Evolutionary conservation across 35 echinoderm and acorn worm genomes (phyloP).

Genomic region (Acanthaster planci): DNA sequence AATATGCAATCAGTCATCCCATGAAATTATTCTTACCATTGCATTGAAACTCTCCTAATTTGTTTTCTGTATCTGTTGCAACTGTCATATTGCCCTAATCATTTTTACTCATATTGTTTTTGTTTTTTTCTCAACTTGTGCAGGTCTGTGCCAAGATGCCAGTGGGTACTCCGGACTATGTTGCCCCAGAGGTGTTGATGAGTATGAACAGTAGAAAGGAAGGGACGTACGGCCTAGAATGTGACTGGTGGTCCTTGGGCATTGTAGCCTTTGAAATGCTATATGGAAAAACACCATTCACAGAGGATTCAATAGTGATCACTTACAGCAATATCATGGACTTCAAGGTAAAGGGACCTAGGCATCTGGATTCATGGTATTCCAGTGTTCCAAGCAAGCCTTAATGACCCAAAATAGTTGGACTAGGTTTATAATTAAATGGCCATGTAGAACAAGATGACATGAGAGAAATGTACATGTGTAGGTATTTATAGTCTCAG

Average conservation of each 20-base stretch:
- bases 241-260: constrained; percentile 86
- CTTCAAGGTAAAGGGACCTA: constrained; percentile 64
- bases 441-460: too few relatives aligned
- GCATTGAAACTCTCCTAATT: not conserved
- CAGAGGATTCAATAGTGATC: constrained; percentile 57
- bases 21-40: too few relatives aligned
- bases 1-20: too few relatives aligned
- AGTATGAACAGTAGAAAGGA: constrained; percentile 57
- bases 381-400: too few relatives aligned
- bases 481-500: too few relatives aligned
- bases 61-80: not conserved
- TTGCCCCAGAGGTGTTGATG: constrained; percentile 67
- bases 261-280: constrained; percentile 80
- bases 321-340: constrained; percentile 92
- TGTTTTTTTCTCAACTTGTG: not conserved
- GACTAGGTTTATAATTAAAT: too few relatives aligned
- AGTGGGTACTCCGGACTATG: constrained; percentile 75
- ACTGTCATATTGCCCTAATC: too few relatives aligned
- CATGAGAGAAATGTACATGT: too few relatives aligned
- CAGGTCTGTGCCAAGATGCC: constrained; percentile 81
- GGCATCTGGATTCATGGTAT: too few relatives aligned
- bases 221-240: constrained; percentile 56
- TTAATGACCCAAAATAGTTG: too few relatives aligned
- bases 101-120: not conserved
- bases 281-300: constrained; percentile 71